Evolutionary conservation across 2,113 vertebrate species (phyloP), one percentile per base, ranked within the genome.

Genomic region (Felis chaus): DNA sequence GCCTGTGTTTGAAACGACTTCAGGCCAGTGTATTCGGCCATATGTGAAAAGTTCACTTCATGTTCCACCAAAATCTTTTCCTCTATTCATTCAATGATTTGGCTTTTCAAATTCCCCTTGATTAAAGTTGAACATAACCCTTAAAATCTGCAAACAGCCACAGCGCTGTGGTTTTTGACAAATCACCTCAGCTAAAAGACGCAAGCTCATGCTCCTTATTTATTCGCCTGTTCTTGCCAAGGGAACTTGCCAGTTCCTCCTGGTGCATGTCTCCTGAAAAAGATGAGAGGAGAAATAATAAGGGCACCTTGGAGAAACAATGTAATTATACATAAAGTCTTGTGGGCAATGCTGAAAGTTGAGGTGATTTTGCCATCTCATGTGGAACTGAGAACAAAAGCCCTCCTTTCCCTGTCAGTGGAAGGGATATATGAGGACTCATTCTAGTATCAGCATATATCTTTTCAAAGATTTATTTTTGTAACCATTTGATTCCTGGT

Each of bases 251-350:
- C 96, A 96, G 73, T 45, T 96, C 74, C 80, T 95, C 86, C 83
- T 78, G 48, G 93, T 71, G 45, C 71, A 66, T 63, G 89, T 96
- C 92, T 98, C 89, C 86, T 80, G 80, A 94, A 94, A 73, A 97
- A 96, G 74, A 98, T 84, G 89, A 96, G 63, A 97, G 29, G 68
- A 95, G 83, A 95, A 97, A 92, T 96, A 95, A 93, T 94, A 98
- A 98, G 97, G 95, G 92, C 96, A 98, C 96, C 96, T 98, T 97
- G 97, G 96, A 97, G 91, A 96, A 95, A 95, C 96, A 94, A 57
- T 95, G 63, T 92, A 89, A 97, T 97, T 96, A 95, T 79, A 63
- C 41, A 78, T 55, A 90, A 92, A 91, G 45, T 78, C 73, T 83
- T 78, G n/a, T 97, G 87, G 89, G 33, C 65, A 95, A 39, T 48